Evolutionary conservation across 2,113 vertebrate genomes (phyloP), one percentile per base, ranked within the genome.

Genomic region (Lota lota): DNA sequence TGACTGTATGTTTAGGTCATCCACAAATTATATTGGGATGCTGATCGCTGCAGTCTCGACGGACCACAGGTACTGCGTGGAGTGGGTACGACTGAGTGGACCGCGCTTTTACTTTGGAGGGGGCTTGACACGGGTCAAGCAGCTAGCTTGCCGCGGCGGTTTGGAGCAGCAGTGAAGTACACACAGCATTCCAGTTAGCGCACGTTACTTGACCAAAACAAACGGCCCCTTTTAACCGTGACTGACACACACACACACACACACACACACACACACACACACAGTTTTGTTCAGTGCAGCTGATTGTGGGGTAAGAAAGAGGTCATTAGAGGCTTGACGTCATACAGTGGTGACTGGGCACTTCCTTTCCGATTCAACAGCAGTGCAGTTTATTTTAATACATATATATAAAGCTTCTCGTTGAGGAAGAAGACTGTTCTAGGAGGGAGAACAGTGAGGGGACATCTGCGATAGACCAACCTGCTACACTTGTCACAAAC

Each of bases 1-100:
- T 47, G 7, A 33, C 28, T 47, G 12, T 47, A 28, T 69, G 75
- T 83, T 83, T 84, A 74, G 84, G 72, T 79, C 79, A 84, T 75
- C 76, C 81, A 58, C 17, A 67, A 66, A 77, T 11, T 1, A 11
- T 22, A 63, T 21, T 59, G 28, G 24, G 64, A 63, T 70, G 69
- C 64, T 80, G 76, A 79, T 69, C 70, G 59, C 64, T 56, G 73
- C 64, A 28, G 60, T 77, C 70, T 61, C 72, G 73, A n/a, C 65
- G 67, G 24, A 66, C 18, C 61, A 80, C 66, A 72, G 63, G 72
- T 63, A 73, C 57, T 2, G 16, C 75, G 18, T 57, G 70, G 7
- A 18, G 60, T 36, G 62, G 53, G 20, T 22, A 40, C 15, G 28
- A n/a, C n/a, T n/a, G n/a, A 75, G 65, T 71, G 18, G 16, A 75